Conservation (phyloP, 2,888 invertebrate species). For the Tetheella fluctuosa region DNA sequence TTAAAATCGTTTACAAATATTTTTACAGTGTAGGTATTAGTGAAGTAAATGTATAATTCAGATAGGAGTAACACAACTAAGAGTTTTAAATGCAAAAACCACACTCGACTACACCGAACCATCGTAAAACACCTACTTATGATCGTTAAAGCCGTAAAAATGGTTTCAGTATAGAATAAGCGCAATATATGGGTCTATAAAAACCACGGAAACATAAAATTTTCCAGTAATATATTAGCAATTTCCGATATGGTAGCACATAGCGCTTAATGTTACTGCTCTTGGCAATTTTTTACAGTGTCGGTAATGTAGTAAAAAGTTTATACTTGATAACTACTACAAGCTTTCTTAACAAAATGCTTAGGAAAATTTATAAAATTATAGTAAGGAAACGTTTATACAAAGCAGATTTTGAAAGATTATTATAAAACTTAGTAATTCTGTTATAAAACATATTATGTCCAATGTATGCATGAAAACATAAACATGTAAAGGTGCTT, state of each 20-base stretch:
- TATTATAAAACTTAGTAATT: too few species aligned
- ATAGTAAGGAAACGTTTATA: background rate
- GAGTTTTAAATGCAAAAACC: conserved; percentile 31
- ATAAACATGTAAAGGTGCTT: too few species aligned
- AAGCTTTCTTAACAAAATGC: conserved; percentile 9
- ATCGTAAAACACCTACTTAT: conserved; percentile 72
- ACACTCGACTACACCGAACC: conserved; percentile 36
- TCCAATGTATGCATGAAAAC: background rate
- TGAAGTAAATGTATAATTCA: too few species aligned
- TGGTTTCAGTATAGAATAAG: conserved; percentile 69
- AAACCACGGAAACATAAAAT: conserved; percentile 72
- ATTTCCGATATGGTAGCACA: conserved; percentile 63
- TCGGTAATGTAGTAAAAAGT: conserved; percentile 26
- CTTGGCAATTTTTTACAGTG: conserved; percentile 22
- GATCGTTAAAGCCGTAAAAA: conserved; percentile 71
- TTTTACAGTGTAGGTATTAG: too few species aligned
- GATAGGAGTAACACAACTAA: conserved; percentile 8
- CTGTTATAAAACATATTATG: too few species aligned
- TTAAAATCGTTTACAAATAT: too few species aligned
- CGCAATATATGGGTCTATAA: conserved; percentile 74
- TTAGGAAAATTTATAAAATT: background rate
- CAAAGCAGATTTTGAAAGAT: too few species aligned
- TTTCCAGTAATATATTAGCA: conserved; percentile 68
- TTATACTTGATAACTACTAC: conserved; percentile 19
- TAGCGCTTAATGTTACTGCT: conserved; percentile 25